Conservation (phyloP, 2,113 vertebrate genomes). For the Typhlomys cinereus region DNA sequence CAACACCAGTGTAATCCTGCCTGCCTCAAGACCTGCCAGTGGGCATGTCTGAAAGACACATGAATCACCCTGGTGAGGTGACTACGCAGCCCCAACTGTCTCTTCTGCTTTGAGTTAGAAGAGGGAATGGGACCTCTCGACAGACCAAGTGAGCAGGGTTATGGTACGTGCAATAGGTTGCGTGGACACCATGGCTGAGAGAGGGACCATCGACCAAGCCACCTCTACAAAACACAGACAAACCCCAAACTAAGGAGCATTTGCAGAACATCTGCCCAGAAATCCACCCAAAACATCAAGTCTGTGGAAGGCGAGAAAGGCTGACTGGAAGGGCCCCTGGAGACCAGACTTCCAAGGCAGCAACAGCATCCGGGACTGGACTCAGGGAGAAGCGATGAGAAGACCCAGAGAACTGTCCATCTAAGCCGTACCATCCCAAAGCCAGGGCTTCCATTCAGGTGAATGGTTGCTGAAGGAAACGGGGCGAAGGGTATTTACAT, state of each 20-base stretch:
- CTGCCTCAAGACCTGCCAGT: not conserved
- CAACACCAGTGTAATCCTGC: no score
- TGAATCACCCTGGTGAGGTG: not conserved
- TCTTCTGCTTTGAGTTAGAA: not conserved
- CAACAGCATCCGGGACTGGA: not conserved
- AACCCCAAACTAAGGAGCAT: not conserved
- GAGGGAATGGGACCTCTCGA: no score
- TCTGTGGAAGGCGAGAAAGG: not conserved
- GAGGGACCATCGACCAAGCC: not conserved
- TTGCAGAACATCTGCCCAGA: not conserved
- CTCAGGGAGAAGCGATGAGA: not conserved
- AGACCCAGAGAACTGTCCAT: not conserved
- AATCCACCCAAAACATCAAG: not conserved
- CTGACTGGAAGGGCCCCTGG: not conserved
- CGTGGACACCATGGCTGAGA: not conserved
- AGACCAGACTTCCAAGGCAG: not conserved
- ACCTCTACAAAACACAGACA: not conserved
- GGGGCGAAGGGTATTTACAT: not conserved
- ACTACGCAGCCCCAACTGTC: not conserved
- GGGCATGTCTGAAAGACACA: not conserved
- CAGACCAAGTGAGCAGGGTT: no score
- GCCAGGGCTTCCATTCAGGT: not conserved
- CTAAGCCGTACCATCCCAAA: not conserved
- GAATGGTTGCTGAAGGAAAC: not conserved
- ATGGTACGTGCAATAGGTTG: not conserved